Evolutionary conservation across 1,140 invertebrate genomes (phyloP).

Genomic region (Telenomus remus): DNA sequence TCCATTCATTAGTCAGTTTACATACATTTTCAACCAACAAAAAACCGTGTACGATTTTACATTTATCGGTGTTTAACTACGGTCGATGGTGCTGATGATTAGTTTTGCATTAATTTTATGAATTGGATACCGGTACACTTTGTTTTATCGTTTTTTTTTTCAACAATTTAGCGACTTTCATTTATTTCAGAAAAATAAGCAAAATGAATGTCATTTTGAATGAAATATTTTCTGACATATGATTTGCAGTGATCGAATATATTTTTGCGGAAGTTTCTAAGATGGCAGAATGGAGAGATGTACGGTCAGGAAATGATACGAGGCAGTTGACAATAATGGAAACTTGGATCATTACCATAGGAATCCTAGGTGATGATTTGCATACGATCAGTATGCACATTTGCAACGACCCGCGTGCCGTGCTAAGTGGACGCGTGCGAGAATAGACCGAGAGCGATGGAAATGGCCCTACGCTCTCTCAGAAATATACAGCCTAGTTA

Average conservation of each 20-base stretch:
- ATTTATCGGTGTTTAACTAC: no score
- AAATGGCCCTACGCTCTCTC: slow-evolving; percentile 38
- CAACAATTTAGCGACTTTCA: no score
- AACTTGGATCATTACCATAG: slow-evolving; percentile 61
- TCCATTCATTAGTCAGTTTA: slow-evolving; percentile 1
- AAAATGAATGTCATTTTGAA: no score
- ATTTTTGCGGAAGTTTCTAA: slow-evolving; percentile 56
- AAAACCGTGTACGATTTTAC: no score
- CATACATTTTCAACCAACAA: no score
- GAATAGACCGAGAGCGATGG: slow-evolving; percentile 46
- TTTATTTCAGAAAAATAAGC: no score
- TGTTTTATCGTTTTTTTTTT: no score
- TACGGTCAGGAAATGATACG: slow-evolving; percentile 55
- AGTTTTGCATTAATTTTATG: neutral
- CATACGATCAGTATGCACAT: slow-evolving; percentile 62
- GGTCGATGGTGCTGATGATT: neutral
- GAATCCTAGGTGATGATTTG: slow-evolving; percentile 58
- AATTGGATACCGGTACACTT: no score
- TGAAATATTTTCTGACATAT: neutral
- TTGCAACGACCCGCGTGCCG: slow-evolving; percentile 60
- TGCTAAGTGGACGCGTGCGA: slow-evolving; percentile 63
- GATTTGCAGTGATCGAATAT: slow-evolving; percentile 53
- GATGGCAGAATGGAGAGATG: slow-evolving; percentile 51
- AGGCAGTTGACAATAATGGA: slow-evolving; percentile 60
- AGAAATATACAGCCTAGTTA: slow-evolving; percentile 52